Base-by-base conservation (phyloP, 2,113 vertebrate species). In the Corvus hawaiiensis region DNA sequence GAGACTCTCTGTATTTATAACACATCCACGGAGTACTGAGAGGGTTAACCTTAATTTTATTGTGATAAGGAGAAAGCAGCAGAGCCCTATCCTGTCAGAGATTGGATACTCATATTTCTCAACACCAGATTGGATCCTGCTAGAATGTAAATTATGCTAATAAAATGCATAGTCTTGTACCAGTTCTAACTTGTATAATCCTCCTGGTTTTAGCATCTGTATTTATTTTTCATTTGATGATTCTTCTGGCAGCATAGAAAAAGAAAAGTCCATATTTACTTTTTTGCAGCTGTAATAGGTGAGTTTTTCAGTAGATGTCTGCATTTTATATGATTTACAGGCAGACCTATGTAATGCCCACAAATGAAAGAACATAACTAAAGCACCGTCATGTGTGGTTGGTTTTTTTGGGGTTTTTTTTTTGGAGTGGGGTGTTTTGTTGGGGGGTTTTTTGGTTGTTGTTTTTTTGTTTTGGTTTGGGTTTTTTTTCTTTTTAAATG, bases 171-270 rank as follows among this genome's bases (percentile, higher is more conserved):
- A 56, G 52, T 35, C 68, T 88, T 81, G 46, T 81, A 72, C 66
- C 37, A 81, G 51, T 86, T 95, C 71, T 93, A 63, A 81, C 86
- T 80, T 91, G 71, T 66, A 39, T 74, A 89, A 88, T 93, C 86
- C 84, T 93, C 62, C 75, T 82, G 54, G 19, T 62, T 93, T 96
- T 86, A 91, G 83, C 76, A 52, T 88, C 85, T 95, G 86, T 92
- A 85, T 95, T 95, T 97, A 92, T 94, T 96, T 96, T 93, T 93
- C 43, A 85, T 67, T 35, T 79, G 58, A 72, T 81, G 71, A 48
- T 83, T 94, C 27, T 94, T 56, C 90, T 86, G 68, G 63, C 93
- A 92, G 83, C 86, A 86, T 15, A 67, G 6, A 28, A 44, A 26
- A 90, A 83, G 62, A 77, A 84, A 87, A 69, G 43, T 51, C 49